phyloP scores from a whole-genome alignment of 2,113 vertebrate species.

The Cyprinus carpio region DNA sequence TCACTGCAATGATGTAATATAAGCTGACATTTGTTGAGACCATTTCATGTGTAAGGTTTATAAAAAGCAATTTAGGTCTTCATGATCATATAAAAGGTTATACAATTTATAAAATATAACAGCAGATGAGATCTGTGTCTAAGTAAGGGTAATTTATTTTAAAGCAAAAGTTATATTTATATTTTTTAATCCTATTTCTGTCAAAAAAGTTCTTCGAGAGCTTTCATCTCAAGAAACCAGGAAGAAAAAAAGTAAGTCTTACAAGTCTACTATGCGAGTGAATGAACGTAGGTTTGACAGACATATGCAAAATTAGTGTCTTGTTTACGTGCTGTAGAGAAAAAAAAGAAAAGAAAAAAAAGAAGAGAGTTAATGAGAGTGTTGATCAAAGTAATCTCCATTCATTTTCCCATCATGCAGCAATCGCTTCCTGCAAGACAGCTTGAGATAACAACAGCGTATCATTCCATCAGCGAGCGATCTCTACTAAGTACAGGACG shows the following conservation, averaged over 20 bases:
- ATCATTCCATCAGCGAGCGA: constrained; percentile 52
- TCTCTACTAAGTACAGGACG: constrained; percentile 54
- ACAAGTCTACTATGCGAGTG: neutral
- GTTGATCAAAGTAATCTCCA: constrained; percentile 53
- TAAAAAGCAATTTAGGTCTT: too few relatives aligned
- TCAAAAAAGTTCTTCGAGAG: neutral
- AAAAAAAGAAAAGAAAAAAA: neutral
- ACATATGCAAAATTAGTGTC: constrained; percentile 27
- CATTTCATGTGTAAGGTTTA: neutral
- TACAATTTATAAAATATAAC: neutral
- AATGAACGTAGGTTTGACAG: constrained; percentile 3
- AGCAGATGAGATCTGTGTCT: neutral
- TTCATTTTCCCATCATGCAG: constrained; percentile 48
- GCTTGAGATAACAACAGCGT: constrained; percentile 48
- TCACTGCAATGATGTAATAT: neutral
- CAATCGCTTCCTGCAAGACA: constrained; percentile 31
- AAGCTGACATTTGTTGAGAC: neutral
- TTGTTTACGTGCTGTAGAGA: constrained; percentile 40
- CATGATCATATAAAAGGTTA: too few relatives aligned
- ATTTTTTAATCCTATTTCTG: neutral
- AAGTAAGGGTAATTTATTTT: neutral
- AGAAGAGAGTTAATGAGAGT: constrained; percentile 48
- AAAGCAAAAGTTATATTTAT: constrained; percentile 4
- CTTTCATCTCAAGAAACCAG: neutral
- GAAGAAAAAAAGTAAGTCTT: neutral